Conservation (phyloP, 1,140 invertebrate species). For the Drosophila rufa region DNA sequence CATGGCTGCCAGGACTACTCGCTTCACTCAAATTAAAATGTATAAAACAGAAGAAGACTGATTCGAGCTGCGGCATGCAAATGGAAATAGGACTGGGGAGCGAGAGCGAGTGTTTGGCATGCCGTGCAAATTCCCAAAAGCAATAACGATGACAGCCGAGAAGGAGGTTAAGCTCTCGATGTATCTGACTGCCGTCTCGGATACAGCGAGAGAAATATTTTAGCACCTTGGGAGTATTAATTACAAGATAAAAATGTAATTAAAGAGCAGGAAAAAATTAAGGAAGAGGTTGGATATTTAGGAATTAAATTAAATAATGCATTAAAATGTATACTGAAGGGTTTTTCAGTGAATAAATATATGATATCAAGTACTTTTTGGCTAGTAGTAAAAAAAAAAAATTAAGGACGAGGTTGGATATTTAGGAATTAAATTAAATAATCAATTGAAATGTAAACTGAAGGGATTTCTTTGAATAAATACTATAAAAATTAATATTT, state of each 20-base stretch:
- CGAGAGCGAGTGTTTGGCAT: conserved; percentile 52
- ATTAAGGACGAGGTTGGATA: too few species aligned
- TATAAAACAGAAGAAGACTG: conserved; percentile 69
- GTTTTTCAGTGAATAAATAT: background rate
- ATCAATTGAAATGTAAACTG: too few species aligned
- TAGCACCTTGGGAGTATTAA: too few species aligned
- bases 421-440: too few species aligned
- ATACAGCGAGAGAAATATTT: conserved; percentile 21
- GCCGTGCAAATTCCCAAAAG: conserved; percentile 79
- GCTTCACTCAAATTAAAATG: conserved; percentile 78
- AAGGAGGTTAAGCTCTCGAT: conserved; percentile 32
- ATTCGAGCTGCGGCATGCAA: conserved; percentile 62
- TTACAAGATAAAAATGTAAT: background rate
- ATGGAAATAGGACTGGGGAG: conserved; percentile 48
- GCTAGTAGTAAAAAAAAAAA: background rate
- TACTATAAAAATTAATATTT: too few species aligned
- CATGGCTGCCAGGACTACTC: conserved; percentile 30
- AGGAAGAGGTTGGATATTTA: too few species aligned
- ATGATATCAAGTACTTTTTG: too few species aligned
- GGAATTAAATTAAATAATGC: background rate
- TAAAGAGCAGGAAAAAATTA: background rate
- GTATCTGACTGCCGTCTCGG: background rate
- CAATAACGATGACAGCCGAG: conserved; percentile 77
- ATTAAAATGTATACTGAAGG: too few species aligned
- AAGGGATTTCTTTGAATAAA: too few species aligned